Percentiles rank a stretch among this genome's conserved stretches.
Evolutionary conservation across 2,797 vertebrate species (phyloP).

Genomic region (Sebastolobus altivelis): DNA sequence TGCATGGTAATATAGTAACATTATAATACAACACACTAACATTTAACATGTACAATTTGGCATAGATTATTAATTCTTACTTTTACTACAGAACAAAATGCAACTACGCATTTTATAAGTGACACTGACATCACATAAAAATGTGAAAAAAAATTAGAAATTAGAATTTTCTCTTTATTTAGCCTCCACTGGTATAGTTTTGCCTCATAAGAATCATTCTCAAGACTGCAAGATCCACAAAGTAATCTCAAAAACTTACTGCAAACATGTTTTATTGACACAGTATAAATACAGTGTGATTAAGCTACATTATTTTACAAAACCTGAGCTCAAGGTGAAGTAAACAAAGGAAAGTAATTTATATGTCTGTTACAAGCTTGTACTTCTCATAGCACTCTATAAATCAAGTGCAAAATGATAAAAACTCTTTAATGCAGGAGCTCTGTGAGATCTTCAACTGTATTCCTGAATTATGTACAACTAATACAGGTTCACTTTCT

Average conservation of each 20-base stretch:
- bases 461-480: constrained; percentile 32
- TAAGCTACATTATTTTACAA: constrained; percentile 50
- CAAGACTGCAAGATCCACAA: not conserved
- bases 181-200: too few relatives aligned
- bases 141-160: not conserved
- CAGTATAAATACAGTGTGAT: constrained; percentile 53
- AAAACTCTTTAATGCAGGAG: not conserved
- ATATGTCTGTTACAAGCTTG: constrained; percentile 15
- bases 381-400: constrained; percentile 25
- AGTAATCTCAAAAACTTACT: constrained; percentile 6
- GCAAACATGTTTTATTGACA: constrained; percentile 66
- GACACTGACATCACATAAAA: not conserved
- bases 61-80: not conserved
- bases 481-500: constrained; percentile 31
- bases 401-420: constrained; percentile 35
- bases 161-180: not conserved
- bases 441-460: constrained; percentile 8
- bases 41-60: not conserved
- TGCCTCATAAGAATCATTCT: not conserved
- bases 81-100: not conserved
- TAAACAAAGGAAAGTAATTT: constrained; percentile 6
- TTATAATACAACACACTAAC: not conserved
- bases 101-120: not conserved
- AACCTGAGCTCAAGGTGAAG: constrained; percentile 50
- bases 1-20: not conserved